A percentile compares a stretch with the other conserved stretches of the same genome.
These are phyloP conservation scores for Papilio polyxenes DNA, from an alignment of 1,140 invertebrate species.

Conservation along the genomic window DNA sequence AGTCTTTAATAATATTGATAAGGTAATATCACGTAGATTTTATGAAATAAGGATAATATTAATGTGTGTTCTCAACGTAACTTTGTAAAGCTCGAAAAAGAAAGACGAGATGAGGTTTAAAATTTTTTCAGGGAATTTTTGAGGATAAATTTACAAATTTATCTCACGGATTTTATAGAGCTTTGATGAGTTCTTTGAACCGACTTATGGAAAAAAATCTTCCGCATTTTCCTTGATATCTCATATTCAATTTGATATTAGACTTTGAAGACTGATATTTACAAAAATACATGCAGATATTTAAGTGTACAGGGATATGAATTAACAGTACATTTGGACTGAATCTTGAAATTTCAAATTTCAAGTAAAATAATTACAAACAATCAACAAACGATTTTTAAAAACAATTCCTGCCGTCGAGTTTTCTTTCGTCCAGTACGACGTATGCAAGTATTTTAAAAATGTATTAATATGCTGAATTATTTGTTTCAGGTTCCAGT, in stretches of 20 bases:
- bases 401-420: too few relatives aligned
- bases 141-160: neutral
- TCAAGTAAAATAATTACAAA: neutral
- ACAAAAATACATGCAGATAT: too few relatives aligned
- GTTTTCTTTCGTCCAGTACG: too few relatives aligned
- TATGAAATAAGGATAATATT: neutral
- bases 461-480: neutral
- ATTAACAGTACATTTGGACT: too few relatives aligned
- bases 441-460: neutral
- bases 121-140: neutral
- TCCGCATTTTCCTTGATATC: neutral
- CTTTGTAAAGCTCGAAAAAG: neutral
- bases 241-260: neutral
- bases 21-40: neutral
- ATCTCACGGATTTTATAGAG: neutral
- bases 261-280: too few relatives aligned
- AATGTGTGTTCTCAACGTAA: neutral
- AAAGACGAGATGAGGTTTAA: neutral
- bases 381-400: too few relatives aligned
- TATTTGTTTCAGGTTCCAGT: slow-evolving; percentile 45
- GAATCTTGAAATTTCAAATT: neutral
- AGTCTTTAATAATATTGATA: neutral
- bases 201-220: neutral
- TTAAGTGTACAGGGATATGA: too few relatives aligned
- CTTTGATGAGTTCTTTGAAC: neutral